Conservation (phyloP, 2,888 invertebrate genomes). For the Lapara coniferarum region DNA sequence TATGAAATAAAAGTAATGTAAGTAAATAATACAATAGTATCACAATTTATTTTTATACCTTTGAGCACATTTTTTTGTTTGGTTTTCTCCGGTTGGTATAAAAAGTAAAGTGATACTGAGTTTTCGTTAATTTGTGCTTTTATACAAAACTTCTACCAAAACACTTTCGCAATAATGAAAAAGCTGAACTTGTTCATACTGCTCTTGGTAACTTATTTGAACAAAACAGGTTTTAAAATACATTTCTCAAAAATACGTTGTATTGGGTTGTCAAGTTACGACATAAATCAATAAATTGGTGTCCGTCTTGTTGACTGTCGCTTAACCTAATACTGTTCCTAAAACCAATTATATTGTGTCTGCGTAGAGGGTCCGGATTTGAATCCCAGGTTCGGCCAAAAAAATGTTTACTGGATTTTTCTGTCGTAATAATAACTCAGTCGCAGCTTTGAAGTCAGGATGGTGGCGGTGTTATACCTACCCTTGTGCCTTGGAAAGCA, state of each 20-base stretch:
- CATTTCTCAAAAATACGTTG: background rate
- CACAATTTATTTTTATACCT: background rate
- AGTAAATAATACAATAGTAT: background rate
- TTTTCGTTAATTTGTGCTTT: constrained; percentile 5
- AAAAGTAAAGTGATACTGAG: background rate
- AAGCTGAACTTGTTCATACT: background rate
- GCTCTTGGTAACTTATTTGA: background rate
- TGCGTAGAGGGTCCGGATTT: too few relatives aligned
- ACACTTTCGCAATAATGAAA: background rate
- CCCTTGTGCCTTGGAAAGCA: too few relatives aligned
- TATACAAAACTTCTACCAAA: background rate
- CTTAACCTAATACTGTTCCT: too few relatives aligned
- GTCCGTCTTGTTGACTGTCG: too few relatives aligned
- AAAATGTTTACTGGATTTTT: too few relatives aligned
- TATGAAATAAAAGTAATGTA: background rate
- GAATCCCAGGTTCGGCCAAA: too few relatives aligned
- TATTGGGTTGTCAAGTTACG: background rate
- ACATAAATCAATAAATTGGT: background rate
- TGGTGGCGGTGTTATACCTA: too few relatives aligned
- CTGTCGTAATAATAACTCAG: too few relatives aligned
- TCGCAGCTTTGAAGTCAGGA: too few relatives aligned
- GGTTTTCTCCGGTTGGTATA: background rate
- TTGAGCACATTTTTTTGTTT: constrained; percentile 9
- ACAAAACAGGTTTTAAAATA: background rate
- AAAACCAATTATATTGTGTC: too few relatives aligned